These are phyloP conservation scores for Morone chrysops DNA, from an alignment of 2,113 vertebrate species.

Conservation along the genomic window DNA sequence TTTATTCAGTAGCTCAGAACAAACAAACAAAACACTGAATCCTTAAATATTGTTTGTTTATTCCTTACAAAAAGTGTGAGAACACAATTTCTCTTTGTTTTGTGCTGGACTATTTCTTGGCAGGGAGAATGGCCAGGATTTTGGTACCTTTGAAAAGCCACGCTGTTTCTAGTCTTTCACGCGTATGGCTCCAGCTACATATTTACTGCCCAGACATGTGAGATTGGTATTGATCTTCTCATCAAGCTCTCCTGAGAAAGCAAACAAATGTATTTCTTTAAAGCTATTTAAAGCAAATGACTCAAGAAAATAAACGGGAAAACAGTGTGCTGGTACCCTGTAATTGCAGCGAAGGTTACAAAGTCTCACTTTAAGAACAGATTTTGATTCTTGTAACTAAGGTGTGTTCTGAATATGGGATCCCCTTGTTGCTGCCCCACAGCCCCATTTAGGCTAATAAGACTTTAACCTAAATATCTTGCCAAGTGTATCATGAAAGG, in stretches of 20 bases:
- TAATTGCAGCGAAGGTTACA: not conserved
- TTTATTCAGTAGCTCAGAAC: too few relatives aligned
- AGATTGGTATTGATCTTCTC: not conserved
- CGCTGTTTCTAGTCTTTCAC: not conserved
- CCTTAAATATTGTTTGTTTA: too few relatives aligned
- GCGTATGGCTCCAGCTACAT: not conserved
- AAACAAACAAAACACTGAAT: too few relatives aligned
- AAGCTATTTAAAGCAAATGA: not conserved
- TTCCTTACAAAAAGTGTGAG: not conserved
- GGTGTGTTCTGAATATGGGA: not conserved
- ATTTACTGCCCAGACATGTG: too few relatives aligned
- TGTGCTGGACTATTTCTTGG: not conserved
- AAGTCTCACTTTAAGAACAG: not conserved
- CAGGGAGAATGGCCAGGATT: too few relatives aligned
- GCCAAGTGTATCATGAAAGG: not conserved
- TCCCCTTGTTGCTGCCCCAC: not conserved
- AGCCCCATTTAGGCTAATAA: slow-evolving; percentile 8
- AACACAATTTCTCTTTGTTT: too few relatives aligned
- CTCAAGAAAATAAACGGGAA: not conserved
- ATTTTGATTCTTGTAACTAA: not conserved
- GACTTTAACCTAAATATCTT: slow-evolving; percentile 5
- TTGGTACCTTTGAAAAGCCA: not conserved
- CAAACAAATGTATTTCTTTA: not conserved
- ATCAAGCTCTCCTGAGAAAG: too few relatives aligned
- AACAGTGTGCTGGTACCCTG: not conserved